Evolutionary conservation across 2,797 vertebrate species (phyloP).

Genomic region (Micrastur ruficollis): DNA sequence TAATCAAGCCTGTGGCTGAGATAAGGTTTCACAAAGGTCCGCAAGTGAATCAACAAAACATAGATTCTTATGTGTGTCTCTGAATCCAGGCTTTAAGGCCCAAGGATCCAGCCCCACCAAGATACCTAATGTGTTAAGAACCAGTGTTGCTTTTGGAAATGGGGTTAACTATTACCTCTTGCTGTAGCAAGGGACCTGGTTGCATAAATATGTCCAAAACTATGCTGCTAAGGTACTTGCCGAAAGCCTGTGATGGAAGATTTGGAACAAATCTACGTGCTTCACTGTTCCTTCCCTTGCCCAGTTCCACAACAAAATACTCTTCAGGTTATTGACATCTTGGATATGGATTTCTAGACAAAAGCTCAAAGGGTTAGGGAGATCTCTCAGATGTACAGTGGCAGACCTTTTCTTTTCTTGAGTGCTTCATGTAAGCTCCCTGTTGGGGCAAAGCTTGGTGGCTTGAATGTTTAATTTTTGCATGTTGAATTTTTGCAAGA

Average conservation of each 20-base stretch:
- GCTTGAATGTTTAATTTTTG: background rate
- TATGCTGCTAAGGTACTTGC: background rate
- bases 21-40: background rate
- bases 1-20: background rate
- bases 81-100: background rate
- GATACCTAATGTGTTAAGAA: background rate
- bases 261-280: background rate
- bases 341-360: background rate
- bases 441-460: background rate
- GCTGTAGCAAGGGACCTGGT: background rate
- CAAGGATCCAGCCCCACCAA: background rate
- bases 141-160: background rate
- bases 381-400: background rate
- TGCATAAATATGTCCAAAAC: background rate
- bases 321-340: background rate
- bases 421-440: background rate
- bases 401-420: background rate
- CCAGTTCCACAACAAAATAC: background rate
- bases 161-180: background rate
- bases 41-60: background rate
- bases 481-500: background rate
- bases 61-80: background rate
- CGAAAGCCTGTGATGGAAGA: background rate
- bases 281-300: background rate
- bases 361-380: background rate